Evolutionary conservation across 2,113 vertebrate species (phyloP).

Genomic region (Malurus elegans): DNA sequence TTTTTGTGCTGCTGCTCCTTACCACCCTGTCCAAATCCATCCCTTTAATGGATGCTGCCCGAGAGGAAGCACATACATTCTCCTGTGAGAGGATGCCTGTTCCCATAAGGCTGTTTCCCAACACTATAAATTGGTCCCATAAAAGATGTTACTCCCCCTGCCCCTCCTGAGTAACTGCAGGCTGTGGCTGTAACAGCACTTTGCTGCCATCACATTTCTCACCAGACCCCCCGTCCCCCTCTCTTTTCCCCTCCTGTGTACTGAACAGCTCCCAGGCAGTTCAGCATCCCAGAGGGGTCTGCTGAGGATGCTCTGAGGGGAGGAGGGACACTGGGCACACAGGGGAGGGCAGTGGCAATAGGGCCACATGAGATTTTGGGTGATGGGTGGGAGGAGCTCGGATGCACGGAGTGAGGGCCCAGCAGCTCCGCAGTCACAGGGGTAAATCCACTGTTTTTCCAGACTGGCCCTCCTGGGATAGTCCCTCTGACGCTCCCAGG

Average conservation of each 20-base stretch:
- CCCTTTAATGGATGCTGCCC: neutral
- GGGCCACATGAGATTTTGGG: neutral
- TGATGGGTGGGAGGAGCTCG: neutral
- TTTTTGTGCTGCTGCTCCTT: neutral
- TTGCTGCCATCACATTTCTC: neutral
- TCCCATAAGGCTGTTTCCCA: neutral
- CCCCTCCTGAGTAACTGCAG: neutral
- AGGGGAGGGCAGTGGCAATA: neutral
- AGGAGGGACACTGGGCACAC: neutral
- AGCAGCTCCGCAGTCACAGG: neutral
- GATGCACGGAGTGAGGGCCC: fast-evolving
- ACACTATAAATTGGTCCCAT: neutral
- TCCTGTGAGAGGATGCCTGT: neutral
- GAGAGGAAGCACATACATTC: neutral
- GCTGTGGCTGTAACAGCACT: neutral
- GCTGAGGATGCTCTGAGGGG: neutral
- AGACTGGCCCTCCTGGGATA: neutral
- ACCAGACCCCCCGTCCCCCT: neutral
- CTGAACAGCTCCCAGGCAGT: neutral
- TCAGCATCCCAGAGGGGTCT: neutral
- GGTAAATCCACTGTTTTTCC: neutral
- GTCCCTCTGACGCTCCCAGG: fast-evolving
- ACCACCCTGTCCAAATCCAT: neutral
- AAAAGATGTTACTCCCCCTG: constrained; percentile 12
- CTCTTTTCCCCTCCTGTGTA: neutral